Percentiles rank a stretch among this genome's conserved stretches.
Evolutionary conservation across 2,113 vertebrate species (phyloP).

Genomic region (Salvelinus fontinalis): DNA sequence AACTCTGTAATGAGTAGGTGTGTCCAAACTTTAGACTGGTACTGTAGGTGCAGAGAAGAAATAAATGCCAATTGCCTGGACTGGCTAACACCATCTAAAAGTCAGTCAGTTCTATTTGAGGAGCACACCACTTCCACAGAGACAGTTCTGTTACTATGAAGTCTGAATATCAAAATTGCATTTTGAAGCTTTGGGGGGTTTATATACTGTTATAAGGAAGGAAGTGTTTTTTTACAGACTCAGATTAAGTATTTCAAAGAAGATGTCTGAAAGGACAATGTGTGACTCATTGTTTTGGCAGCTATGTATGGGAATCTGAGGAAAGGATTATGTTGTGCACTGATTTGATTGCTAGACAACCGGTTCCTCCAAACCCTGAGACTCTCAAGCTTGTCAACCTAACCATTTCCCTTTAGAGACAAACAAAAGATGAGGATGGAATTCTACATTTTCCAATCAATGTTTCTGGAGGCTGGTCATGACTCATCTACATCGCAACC

Average conservation of each 20-base stretch:
- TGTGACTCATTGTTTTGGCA: slow-evolving; percentile 57
- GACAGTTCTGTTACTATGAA: slow-evolving; percentile 1
- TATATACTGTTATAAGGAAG: slow-evolving; percentile 29
- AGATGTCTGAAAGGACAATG: slow-evolving; percentile 3
- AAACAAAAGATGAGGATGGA: slow-evolving; percentile 39
- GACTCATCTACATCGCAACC: slow-evolving; percentile 38
- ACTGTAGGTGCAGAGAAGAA: background rate
- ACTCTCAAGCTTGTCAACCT: slow-evolving; percentile 34
- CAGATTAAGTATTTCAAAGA: slow-evolving; percentile 25
- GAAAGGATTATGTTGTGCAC: slow-evolving; percentile 42
- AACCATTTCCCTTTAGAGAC: slow-evolving; percentile 37
- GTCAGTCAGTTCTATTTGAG: slow-evolving; percentile 20
- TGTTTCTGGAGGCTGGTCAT: slow-evolving; percentile 44
- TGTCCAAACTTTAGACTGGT: too few relatives aligned
- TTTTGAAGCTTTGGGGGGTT: slow-evolving; percentile 18
- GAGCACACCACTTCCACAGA: slow-evolving; percentile 4
- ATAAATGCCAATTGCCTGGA: background rate
- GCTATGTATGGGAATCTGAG: slow-evolving; percentile 13
- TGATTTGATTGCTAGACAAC: slow-evolving; percentile 38
- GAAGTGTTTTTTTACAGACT: slow-evolving; percentile 40
- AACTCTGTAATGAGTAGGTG: too few relatives aligned
- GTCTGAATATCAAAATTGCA: slow-evolving; percentile 3
- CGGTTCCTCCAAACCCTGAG: slow-evolving; percentile 26
- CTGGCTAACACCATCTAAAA: background rate
- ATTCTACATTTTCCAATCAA: slow-evolving; percentile 43